Conservation (phyloP, 2,888 invertebrate genomes). For the Scelioninae gen. 2 region DNA sequence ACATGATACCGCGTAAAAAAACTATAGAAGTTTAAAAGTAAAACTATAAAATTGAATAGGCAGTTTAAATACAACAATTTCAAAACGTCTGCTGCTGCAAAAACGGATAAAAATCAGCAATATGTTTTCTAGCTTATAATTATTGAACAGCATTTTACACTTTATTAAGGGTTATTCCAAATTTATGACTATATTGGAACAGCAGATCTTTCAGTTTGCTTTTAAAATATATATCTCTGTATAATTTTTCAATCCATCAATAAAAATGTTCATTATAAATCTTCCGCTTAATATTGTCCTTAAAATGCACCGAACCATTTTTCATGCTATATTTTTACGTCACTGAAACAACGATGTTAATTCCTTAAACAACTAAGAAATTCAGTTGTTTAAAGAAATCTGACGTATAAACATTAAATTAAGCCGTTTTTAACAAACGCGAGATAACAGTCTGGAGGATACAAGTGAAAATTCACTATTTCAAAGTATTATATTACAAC, state of each 20-base stretch:
- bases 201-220: too few relatives aligned
- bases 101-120: not conserved
- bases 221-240: not conserved
- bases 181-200: too few relatives aligned
- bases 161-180: not conserved
- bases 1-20: conserved; percentile 14
- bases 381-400: not conserved
- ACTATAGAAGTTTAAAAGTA: conserved; percentile 27
- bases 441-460: conserved; percentile 11
- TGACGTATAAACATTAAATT: not conserved
- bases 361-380: not conserved
- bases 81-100: too few relatives aligned
- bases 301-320: not conserved
- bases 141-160: not conserved
- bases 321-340: not conserved
- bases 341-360: not conserved
- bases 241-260: not conserved
- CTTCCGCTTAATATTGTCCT: not conserved
- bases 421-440: conserved; percentile 5
- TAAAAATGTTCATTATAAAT: not conserved
- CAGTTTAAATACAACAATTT: too few relatives aligned
- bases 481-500: conserved; percentile 28
- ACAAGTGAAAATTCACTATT: conserved; percentile 40
- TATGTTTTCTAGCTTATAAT: not conserved
- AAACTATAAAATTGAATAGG: conserved; percentile 29